Evolutionary conservation across 1,140 invertebrate species (phyloP).

Genomic region (Notospermus geniculatus): DNA sequence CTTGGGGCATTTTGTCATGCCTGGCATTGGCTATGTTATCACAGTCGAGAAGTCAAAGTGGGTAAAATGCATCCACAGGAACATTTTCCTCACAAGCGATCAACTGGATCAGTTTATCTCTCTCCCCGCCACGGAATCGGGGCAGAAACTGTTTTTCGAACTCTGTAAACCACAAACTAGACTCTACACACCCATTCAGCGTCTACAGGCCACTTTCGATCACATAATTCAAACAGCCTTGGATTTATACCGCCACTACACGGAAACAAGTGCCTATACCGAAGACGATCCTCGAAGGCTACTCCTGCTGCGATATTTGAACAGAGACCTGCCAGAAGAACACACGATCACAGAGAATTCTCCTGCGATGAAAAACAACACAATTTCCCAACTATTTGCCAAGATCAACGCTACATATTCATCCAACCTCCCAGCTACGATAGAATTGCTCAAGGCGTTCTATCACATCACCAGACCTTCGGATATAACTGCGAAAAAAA

Average conservation of each 20-base stretch:
- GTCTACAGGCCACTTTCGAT: not conserved
- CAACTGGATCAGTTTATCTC: slow-evolving; percentile 6
- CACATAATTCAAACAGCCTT: not conserved
- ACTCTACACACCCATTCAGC: slow-evolving; percentile 3
- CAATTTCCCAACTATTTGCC: slow-evolving; percentile 4
- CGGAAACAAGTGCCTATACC: not conserved
- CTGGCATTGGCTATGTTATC: slow-evolving; percentile 7
- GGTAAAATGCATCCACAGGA: slow-evolving; percentile 9
- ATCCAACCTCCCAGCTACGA: not conserved
- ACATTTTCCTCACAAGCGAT: slow-evolving; percentile 2
- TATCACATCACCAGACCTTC: slow-evolving; percentile 4
- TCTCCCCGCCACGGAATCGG: not conserved
- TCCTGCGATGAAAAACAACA: not conserved
- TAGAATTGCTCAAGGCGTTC: slow-evolving; percentile 3
- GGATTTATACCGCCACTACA: slow-evolving; percentile 3
- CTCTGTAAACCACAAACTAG: slow-evolving; percentile 5
- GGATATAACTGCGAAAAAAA: not conserved
- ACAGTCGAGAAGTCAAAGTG: slow-evolving; percentile 6
- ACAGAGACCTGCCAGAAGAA: slow-evolving; percentile 9
- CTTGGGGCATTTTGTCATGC: slow-evolving; percentile 5
- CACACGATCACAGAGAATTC: not conserved
- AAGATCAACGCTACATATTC: not conserved
- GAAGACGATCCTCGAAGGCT: not conserved
- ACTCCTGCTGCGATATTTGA: slow-evolving; percentile 8
- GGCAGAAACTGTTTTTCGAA: slow-evolving; percentile 5